Evolutionary conservation across 1,140 invertebrate species (phyloP).

Genomic region (Calephelis virginiensis): DNA sequence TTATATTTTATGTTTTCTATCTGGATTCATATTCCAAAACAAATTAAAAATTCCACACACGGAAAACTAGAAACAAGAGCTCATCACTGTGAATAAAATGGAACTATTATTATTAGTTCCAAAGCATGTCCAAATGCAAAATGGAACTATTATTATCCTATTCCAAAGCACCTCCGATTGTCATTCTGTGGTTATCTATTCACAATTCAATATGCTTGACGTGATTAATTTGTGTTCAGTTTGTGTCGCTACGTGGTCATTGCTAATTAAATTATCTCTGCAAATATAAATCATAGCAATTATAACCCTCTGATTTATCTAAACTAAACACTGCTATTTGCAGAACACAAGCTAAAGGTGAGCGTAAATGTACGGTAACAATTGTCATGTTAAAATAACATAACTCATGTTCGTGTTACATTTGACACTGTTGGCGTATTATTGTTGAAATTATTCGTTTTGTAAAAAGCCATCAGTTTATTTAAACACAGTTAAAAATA

Average conservation of each 20-base stretch:
- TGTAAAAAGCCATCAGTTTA: too few relatives aligned
- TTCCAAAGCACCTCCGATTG: slow-evolving; percentile 4
- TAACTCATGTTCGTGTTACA: too few relatives aligned
- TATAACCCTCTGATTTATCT: slow-evolving; percentile 49
- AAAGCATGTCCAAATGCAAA: background rate
- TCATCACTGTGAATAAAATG: background rate
- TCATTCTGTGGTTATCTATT: slow-evolving; percentile 24
- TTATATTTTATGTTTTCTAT: too few relatives aligned
- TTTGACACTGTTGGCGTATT: too few relatives aligned
- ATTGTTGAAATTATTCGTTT: too few relatives aligned
- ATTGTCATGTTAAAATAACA: background rate
- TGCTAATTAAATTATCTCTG: slow-evolving; percentile 49
- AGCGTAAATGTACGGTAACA: slow-evolving; percentile 27
- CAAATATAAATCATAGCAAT: slow-evolving; percentile 45
- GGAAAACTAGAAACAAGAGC: background rate
- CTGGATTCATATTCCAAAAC: too few relatives aligned
- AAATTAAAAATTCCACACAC: background rate
- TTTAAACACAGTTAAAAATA: too few relatives aligned
- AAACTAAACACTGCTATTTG: slow-evolving; percentile 34
- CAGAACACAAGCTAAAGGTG: slow-evolving; percentile 5
- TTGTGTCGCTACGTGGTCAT: slow-evolving; percentile 35
- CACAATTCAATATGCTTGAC: slow-evolving; percentile 37
- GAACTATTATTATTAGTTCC: slow-evolving; percentile 25
- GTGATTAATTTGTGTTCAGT: slow-evolving; percentile 50
- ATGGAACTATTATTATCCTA: background rate